Conservation (phyloP, 2,797 vertebrate genomes). For the Anguilla megastoma region DNA sequence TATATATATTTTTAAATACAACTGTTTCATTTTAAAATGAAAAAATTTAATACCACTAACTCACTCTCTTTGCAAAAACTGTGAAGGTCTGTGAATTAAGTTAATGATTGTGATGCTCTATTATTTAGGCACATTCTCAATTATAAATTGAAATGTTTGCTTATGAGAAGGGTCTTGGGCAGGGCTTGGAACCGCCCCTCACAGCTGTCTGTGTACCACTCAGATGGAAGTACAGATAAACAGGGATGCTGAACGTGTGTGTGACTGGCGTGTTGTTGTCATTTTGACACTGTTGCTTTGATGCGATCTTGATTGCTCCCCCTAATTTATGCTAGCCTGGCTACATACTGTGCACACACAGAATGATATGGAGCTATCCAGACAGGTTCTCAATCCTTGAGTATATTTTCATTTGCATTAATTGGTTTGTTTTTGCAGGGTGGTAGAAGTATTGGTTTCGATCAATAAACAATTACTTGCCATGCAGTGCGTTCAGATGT, state of each 20-base stretch:
- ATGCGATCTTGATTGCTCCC: constrained; percentile 37
- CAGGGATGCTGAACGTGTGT: constrained; percentile 28
- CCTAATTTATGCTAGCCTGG: constrained; percentile 42
- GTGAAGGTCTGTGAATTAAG: too few relatives aligned
- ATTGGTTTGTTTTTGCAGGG: constrained; percentile 23
- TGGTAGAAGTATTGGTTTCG: constrained; percentile 16
- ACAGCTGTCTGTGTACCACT: constrained; percentile 23
- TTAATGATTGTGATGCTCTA: not conserved
- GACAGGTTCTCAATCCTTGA: constrained; percentile 8
- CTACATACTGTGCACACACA: constrained; percentile 5
- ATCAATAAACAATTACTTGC: constrained; percentile 46
- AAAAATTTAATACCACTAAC: too few relatives aligned
- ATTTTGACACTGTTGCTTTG: constrained; percentile 18
- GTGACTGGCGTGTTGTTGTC: constrained; percentile 14
- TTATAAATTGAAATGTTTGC: not conserved
- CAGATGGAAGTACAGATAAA: constrained; percentile 15
- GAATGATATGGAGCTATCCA: constrained; percentile 34
- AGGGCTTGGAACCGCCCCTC: not conserved
- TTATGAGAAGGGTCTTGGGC: not conserved
- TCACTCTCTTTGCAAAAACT: too few relatives aligned
- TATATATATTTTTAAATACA: too few relatives aligned
- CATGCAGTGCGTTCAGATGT: not conserved
- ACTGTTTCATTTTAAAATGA: too few relatives aligned
- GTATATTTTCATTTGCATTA: constrained; percentile 10
- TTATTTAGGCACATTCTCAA: not conserved